These are phyloP conservation scores for Heterodera schachtii DNA, from an alignment of 1,140 invertebrate species.

Conservation along the genomic window DNA sequence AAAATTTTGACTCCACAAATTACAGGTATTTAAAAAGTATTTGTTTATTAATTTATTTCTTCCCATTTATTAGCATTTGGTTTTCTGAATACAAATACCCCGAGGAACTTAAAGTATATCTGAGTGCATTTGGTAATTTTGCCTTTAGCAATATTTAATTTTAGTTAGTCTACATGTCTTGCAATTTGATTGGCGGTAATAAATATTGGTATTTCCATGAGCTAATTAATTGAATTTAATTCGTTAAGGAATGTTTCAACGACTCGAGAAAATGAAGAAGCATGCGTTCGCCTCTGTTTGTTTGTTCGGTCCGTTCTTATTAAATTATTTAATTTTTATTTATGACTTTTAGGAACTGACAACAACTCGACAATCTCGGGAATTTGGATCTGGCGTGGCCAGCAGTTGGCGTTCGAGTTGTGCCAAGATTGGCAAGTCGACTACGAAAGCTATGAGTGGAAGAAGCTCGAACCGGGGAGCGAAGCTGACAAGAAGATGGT, in stretches of 20 bases:
- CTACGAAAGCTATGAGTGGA: constrained; percentile 95
- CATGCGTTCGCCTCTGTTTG: constrained; percentile 88
- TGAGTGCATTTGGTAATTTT: background rate
- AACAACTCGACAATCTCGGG: constrained; percentile 90
- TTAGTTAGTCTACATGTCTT: constrained; percentile 87
- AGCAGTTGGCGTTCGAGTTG: constrained; percentile 86
- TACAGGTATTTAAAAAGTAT: constrained; percentile 73
- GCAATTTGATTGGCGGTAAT: constrained; percentile 85
- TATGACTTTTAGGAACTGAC: constrained; percentile 72
- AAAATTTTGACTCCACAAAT: constrained; percentile 93
- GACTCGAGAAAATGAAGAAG: constrained; percentile 96
- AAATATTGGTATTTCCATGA: background rate
- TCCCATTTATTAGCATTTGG: constrained; percentile 15
- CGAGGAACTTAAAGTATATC: constrained; percentile 76
- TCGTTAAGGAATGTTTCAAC: constrained; percentile 85
- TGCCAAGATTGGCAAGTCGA: constrained; percentile 76
- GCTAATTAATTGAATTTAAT: constrained; percentile 29
- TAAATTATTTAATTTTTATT: background rate
- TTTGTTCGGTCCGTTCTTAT: constrained; percentile 74
- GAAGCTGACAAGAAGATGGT: constrained; percentile 87
- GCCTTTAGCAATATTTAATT: background rate
- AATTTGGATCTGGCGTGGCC: constrained; percentile 94
- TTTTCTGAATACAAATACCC: constrained; percentile 87
- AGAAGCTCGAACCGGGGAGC: constrained; percentile 82
- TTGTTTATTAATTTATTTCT: background rate